Percentiles rank a stretch among this genome's conserved stretches.
These are phyloP conservation scores for Pogonognathellus flavescens DNA, from an alignment of 1,140 invertebrate species.

Conservation along the genomic window DNA sequence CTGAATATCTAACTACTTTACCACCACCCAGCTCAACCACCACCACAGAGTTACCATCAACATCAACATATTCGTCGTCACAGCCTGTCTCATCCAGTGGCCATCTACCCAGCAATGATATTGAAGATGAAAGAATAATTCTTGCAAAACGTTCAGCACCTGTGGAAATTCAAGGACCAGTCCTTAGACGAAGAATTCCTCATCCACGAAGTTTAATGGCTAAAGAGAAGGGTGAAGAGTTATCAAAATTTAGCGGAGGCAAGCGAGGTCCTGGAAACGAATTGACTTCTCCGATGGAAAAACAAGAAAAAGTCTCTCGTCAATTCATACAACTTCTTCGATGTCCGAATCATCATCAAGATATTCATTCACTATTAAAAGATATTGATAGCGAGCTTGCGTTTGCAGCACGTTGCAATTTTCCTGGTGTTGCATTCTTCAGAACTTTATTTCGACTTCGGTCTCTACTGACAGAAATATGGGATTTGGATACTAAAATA, in stretches of 20 bases:
- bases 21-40: neutral
- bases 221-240: conserved; percentile 33
- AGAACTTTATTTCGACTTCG: conserved; percentile 63
- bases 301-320: conserved; percentile 54
- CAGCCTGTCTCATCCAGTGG: neutral
- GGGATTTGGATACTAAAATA: conserved; percentile 60
- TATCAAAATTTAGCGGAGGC: conserved; percentile 51
- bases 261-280: neutral
- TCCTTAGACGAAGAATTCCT: conserved; percentile 54
- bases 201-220: conserved; percentile 62
- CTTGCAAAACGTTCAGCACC: conserved; percentile 1
- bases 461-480: conserved; percentile 60
- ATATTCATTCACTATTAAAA: conserved; percentile 46
- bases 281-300: conserved; percentile 8
- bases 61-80: neutral
- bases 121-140: neutral
- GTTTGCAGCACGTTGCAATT: conserved; percentile 64
- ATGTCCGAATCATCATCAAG: conserved; percentile 59
- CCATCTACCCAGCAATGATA: neutral
- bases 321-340: conserved; percentile 60
- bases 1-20: neutral
- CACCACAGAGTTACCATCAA: neutral
- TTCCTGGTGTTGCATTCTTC: conserved; percentile 66
- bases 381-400: conserved; percentile 61
- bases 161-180: conserved; percentile 19